Base-by-base conservation (phyloP, 2,888 invertebrate genomes). In the Nipponacmea schrenckii region DNA sequence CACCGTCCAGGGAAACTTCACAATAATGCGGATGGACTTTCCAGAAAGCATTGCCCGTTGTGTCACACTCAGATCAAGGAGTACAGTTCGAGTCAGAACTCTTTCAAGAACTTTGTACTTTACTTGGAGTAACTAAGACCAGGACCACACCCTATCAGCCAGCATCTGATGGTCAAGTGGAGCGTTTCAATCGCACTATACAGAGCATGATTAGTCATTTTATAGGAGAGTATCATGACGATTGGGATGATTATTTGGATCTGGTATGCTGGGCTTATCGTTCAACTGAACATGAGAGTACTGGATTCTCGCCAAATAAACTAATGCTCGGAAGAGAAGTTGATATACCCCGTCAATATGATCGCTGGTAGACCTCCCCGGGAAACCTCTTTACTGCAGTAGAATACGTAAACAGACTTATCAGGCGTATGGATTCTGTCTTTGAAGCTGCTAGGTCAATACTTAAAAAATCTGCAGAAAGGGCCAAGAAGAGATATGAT, bases 1-100 rank as follows among this genome's bases (percentile, higher is more conserved):
- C 46, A 45, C 46, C 44, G 45, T n/a, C 24, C 67, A 24, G 67
- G 46, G 15, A 45, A 26, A 46, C 10, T 26, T 44, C 48, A 67
- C 17, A 48, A 17, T 20, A 67, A 67, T 26, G 67, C 67, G 12
- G 67, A 67, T 24, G 67, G 45, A 20, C 26, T 67, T 20, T 56
- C 56, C 1, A 56, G 17, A n/a, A 27, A 56, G 15, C 68, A 48
- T 26, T 68, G 68, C 62, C 12, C 24, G 0, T 27, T 50, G 68
- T 56, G 68, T 62, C 26, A 56, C 66, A 66, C 64, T 31, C 65
- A 17, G 65, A 65, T 44, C 65, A 65, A 39, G 65, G 65, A 17
- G 39, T 39, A 8, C 39, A 39, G 39, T 39, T 39, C 10, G 39
- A 39, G 8, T 39, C 7, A 24, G 56, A 56, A 17, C 24, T 56